Base-by-base conservation (phyloP, 2,113 vertebrate genomes). In the Aleadryas rufinucha region DNA sequence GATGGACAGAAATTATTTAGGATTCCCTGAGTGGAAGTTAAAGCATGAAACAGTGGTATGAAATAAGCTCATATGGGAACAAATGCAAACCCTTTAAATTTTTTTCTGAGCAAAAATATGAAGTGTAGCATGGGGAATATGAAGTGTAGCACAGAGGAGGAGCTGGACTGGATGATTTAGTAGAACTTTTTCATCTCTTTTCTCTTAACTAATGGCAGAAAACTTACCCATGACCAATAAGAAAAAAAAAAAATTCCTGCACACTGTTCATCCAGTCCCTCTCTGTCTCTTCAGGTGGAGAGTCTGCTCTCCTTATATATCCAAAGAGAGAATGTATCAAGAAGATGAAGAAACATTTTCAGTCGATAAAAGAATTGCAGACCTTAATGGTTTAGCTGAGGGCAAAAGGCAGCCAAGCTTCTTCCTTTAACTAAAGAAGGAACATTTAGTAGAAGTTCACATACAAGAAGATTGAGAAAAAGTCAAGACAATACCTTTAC, bases 91-190 rank as follows among this genome's bases (percentile, higher is more conserved):
- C 18, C 17, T 94, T 85, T 70, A 84, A 13, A 31, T 72, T 88
- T 91, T 91, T 93, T 91, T 93, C 90, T 88, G 60, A 86, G 71
- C 16, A 88, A 94, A 97, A 95, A 78, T 94, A 96, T 93, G 89
- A 96, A 94, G 87, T 93, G 87, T 70, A 90, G 82, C 49, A 30
- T 47, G 52, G 85, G 85, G 85, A 90, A 84, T 95, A 66, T 56
- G 79, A 76, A 83, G 39, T 90, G 39, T 83, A 80, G 68, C 63
- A 60, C 72, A 80, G 59, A 85, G 84, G 53, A 93, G 70, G 64
- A 90, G 16, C 52, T 83, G 68, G 33, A 35, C 47, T 94, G 65
- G 39, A 84, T 94, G 87, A 88, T 90, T 81, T 91, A 52, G 65
- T 83, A 90, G 50, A 91, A 71, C 5, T 93, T 94, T 94, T 84